These are phyloP conservation scores for Apotomis turbidana DNA, from an alignment of 2,888 invertebrate genomes.

Conservation along the genomic window DNA sequence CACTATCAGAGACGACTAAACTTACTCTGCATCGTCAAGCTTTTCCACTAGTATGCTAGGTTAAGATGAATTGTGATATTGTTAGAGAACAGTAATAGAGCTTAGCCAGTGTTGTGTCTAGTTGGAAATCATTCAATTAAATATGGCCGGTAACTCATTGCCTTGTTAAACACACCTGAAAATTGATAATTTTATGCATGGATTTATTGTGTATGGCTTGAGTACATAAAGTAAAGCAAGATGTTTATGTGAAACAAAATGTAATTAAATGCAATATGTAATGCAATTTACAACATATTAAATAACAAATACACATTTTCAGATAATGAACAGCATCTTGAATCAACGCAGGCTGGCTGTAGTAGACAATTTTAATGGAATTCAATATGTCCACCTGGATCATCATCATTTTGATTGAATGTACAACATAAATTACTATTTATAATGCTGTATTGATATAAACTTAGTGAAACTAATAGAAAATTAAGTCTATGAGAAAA, in stretches of 20 bases:
- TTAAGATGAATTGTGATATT: slow-evolving; percentile 40
- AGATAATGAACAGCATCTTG: slow-evolving; percentile 50
- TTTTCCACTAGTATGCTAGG: slow-evolving; percentile 24
- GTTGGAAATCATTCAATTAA: background rate
- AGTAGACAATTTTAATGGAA: slow-evolving; percentile 42
- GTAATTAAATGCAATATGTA: slow-evolving; percentile 27
- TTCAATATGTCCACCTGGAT: slow-evolving; percentile 17
- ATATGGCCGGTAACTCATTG: background rate
- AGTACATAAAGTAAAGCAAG: slow-evolving; percentile 9
- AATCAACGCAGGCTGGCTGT: slow-evolving; percentile 47
- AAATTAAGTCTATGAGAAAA: slow-evolving; percentile 46
- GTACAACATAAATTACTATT: slow-evolving; percentile 19
- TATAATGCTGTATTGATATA: slow-evolving; percentile 34
- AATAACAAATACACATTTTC: slow-evolving; percentile 47
- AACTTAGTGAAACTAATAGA: slow-evolving; percentile 45
- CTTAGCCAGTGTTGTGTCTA: slow-evolving; percentile 8
- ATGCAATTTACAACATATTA: slow-evolving; percentile 16
- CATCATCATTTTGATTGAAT: slow-evolving; percentile 21
- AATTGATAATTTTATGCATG: slow-evolving; percentile 9
- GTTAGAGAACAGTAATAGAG: slow-evolving; percentile 20
- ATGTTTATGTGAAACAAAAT: slow-evolving; percentile 1
- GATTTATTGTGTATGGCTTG: background rate
- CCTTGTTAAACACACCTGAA: slow-evolving; percentile 11
- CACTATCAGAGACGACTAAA: slow-evolving; percentile 60
- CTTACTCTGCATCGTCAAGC: slow-evolving; percentile 41